Conservation (phyloP, 2,797 vertebrate species). For the Synanceia verrucosa region DNA sequence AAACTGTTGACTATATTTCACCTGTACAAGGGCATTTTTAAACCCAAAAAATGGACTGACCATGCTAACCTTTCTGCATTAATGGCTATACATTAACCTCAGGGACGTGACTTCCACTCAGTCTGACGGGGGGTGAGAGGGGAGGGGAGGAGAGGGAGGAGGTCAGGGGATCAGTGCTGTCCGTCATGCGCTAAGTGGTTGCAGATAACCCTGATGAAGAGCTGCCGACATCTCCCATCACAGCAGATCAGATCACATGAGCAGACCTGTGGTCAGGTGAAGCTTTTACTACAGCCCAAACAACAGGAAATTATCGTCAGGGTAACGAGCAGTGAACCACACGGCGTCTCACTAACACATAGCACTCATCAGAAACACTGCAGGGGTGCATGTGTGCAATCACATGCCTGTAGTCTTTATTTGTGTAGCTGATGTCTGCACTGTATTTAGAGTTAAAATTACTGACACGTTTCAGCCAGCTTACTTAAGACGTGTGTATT, state of each 20-base stretch:
- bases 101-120: conserved; percentile 65
- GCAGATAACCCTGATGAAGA: conserved; percentile 62
- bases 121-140: conserved; percentile 43
- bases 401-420: conserved; percentile 24
- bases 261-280: conserved; percentile 39
- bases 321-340: conserved; percentile 13
- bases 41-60: conserved; percentile 19
- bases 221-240: conserved; percentile 30
- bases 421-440: background rate
- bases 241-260: conserved; percentile 27
- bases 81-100: conserved; percentile 73
- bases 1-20: conserved; percentile 49
- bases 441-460: background rate
- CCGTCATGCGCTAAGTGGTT: conserved; percentile 59
- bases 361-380: conserved; percentile 44
- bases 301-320: conserved; percentile 17
- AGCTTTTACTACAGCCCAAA: conserved; percentile 29
- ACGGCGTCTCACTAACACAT: conserved; percentile 9
- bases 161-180: conserved; percentile 46
- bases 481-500: background rate
- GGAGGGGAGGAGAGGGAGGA: conserved; percentile 38
- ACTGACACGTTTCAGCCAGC: background rate
- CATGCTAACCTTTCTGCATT: conserved; percentile 57
- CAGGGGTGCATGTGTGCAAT: conserved; percentile 34
- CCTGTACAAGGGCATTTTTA: conserved; percentile 23